Evolutionary conservation across 2,888 invertebrate genomes (phyloP), one percentile per base, ranked within the genome.

Genomic region (Lissonota sp.): DNA sequence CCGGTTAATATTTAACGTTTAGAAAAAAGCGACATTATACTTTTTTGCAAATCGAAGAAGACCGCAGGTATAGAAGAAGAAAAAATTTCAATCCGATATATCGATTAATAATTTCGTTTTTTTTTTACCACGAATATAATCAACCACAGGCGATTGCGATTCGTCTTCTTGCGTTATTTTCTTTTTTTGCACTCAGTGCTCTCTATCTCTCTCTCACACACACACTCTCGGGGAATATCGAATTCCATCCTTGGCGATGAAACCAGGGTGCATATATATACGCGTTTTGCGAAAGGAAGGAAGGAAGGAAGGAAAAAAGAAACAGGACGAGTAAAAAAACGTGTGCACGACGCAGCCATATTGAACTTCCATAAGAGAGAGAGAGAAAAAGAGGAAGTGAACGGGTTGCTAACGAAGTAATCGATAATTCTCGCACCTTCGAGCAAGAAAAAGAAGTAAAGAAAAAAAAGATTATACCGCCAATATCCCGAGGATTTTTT

Each of bases 221-320:
- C n/a, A n/a, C n/a, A n/a, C 49, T 26, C 26, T 26, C n/a, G 8
- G 70, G 46, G 66, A 63, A 82, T 78, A 77, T 83, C 79, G 77
- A 75, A 64, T 82, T 80, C 80, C 69, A 12, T 44, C 49, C 55
- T 53, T 67, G 46, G 57, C 62, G 67, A 69, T 63, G 55, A 76
- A 66, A 40, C 51, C 46, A 40, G 66, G 6, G 46, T 5, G 44
- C 14, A 46, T 26, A 26, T 26, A 26, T 7, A 26, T 6, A 46
- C 12, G 16, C 26, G 53, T 26, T 26, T 26, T 26, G 26, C 26
- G 26, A 26, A 26, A 26, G 26, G 26, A 26, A 26, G 62, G 53
- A 55, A 26, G 10, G 62, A 44, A 39, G 14, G 44, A 51, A 51
- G 46, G 2, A 44, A 42, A 46, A 44, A 62, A 10, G 55, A 39